Base-by-base conservation (phyloP, 2,113 vertebrate species). In the Syngnathus scovelli region DNA sequence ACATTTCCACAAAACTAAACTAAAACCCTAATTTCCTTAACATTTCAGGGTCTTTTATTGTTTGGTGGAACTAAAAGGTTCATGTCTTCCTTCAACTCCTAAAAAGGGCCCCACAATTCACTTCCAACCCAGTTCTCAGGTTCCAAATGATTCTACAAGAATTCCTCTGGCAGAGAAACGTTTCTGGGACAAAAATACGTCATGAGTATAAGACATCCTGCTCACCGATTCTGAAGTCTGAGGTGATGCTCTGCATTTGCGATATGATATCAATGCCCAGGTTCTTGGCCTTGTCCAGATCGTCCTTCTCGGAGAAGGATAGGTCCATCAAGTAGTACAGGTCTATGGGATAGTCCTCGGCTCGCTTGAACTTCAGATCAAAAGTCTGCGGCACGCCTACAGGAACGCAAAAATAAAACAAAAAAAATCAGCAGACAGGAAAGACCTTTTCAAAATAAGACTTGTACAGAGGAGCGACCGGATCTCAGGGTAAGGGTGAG, bases 321-420 rank as follows among this genome's bases (percentile, higher is more conserved):
- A 98, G 93, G 86, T 98, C 96, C 96, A 99, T 98, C 21, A 98
- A 92, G 84, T 98, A 99, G 83, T 98, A 98, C 1, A 99, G 91
- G 70, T 99, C 97, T 6, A 99, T 98, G 27, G 97, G 96, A 66
- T 99, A 98, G 79, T 98, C 96, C 89, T 99, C 96, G 0, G 95
- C 96, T 76, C 95, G 91, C 87, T 96, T 98, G 85, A 99, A 98
- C 70, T 92, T 97, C 80, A 99, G 88, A 2, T 89, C 60, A 78
- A 98, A 94, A 0, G 89, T 93, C 78, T 98, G 95, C 0, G 96
- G 92, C 71, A 98, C 95, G 27, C 97, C 96, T 99, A 79, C 44
- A 80, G 52, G 68, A 64, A 39, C 64, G 23, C 23, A 23, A 23
- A 23, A 23, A 23, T 23, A 23, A 23, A 23, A 23, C 23, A 23